Percentiles rank a stretch among this genome's conserved stretches.
Conservation (phyloP, 1,140 invertebrate genomes). For the Ceratitis capitata region DNA sequence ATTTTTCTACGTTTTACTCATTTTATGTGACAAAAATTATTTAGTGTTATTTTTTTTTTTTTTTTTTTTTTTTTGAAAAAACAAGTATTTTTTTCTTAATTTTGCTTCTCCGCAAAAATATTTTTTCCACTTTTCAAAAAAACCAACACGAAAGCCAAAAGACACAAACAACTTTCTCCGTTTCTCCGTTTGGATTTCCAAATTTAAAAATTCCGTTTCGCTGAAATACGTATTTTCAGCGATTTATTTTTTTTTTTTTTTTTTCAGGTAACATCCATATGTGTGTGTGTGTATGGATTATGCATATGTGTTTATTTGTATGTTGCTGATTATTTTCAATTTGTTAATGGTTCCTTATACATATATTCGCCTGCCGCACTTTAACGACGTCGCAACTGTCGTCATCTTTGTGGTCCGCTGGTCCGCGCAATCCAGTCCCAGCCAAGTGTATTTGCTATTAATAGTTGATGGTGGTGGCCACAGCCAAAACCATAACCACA, state of each 20-base stretch:
- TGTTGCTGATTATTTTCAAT: background rate
- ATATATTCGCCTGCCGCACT: background rate
- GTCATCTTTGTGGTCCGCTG: constrained; percentile 21
- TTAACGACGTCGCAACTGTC: constrained; percentile 26
- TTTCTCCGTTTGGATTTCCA: constrained; percentile 31
- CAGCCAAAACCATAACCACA: too few species aligned
- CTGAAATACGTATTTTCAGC: constrained; percentile 9
- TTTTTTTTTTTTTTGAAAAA: too few species aligned
- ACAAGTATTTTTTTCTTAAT: background rate
- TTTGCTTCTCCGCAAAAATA: constrained; percentile 14
- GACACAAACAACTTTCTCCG: constrained; percentile 33
- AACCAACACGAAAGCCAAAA: background rate
- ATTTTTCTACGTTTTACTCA: constrained; percentile 6
- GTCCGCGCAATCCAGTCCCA: constrained; percentile 21
- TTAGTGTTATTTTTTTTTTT: too few species aligned
- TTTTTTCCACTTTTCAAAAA: background rate
- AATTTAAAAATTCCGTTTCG: constrained; percentile 35
- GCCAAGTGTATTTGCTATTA: constrained; percentile 19
- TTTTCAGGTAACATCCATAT: background rate
- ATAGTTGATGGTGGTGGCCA: too few species aligned
- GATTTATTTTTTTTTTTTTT: background rate
- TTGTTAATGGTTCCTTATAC: constrained; percentile 16
- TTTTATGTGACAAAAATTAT: constrained; percentile 37
- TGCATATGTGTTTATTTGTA: background rate
- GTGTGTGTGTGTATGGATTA: background rate